Evolutionary conservation across 2,797 vertebrate species (phyloP).

Genomic region (Anguilla obscura): DNA sequence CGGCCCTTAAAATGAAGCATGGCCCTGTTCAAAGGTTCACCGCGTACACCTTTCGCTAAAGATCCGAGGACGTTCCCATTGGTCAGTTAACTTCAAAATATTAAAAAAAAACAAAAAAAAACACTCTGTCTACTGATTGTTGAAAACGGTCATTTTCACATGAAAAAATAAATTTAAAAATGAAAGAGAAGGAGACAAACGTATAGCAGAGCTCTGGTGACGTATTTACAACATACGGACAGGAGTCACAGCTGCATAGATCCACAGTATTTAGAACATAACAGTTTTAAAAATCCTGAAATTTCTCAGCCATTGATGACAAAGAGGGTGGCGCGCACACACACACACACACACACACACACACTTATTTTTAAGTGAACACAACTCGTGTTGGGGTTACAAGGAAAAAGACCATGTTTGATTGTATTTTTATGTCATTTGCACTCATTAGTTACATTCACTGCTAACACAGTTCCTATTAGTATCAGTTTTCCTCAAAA

Average conservation of each 20-base stretch:
- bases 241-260: conserved; percentile 81
- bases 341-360: background rate
- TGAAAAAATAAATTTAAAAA: conserved; percentile 31
- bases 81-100: conserved; percentile 68
- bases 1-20: conserved; percentile 2
- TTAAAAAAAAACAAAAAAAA: conserved; percentile 58
- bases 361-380: background rate
- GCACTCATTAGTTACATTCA: conserved; percentile 26
- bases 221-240: conserved; percentile 74
- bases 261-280: conserved; percentile 76
- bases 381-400: background rate
- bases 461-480: conserved; percentile 6
- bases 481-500: background rate
- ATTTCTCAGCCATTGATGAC: conserved; percentile 61
- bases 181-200: conserved; percentile 39
- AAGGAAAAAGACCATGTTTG: background rate
- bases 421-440: conserved; percentile 20
- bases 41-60: conserved; percentile 65
- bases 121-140: conserved; percentile 68
- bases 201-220: conserved; percentile 61
- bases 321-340: background rate
- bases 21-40: conserved; percentile 62
- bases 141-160: conserved; percentile 27
- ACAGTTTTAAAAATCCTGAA: conserved; percentile 59
- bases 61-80: conserved; percentile 72